Base-by-base conservation (phyloP, 1,140 invertebrate species). In the Aphaenogaster ashmeadi region DNA sequence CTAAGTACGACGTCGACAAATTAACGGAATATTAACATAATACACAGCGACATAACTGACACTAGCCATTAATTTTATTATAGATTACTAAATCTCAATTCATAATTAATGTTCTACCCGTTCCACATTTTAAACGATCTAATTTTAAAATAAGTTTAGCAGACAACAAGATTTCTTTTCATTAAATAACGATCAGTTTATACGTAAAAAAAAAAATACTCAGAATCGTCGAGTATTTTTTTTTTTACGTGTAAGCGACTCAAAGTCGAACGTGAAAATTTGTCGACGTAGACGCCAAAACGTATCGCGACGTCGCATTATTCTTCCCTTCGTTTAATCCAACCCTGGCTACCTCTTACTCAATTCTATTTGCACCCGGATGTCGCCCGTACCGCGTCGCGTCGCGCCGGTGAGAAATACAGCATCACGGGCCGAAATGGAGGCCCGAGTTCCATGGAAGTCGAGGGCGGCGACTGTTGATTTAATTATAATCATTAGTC, bases 401-500 rank as follows among this genome's bases (percentile, higher is more conserved):
- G 11, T 52, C 72, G 47, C 27, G 38, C 11, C 80, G 52, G 15
- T 44, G 60, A 86, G 83, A 66, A 79, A 86, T 66, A 78, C 50
- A 84, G 41, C 83, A 86, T 79, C 83, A 78, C 69, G 81, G 36
- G 69, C 54, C 69, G 91, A 91, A 91, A 93, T 93, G 91, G 91
- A 90, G 92, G 92, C 87, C 92, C 87, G 87, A n/a, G n/a, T 86
- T 74, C 41, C 90, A 91, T 92, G 81, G 91, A 92, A 93, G 90
- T 85, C 88, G 93, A 92, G 93, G 94, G 94, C 94, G 94, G 93
- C 93, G 93, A 95, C 93, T 93, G 94, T 94, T 95, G 94, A 95
- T 94, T 95, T 93, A 94, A 95, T 95, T 95, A 94, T 94, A 93
- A 95, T 94, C 93, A 93, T 93, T 92, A 92, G 90, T 89, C 90